Evolutionary conservation across 2,113 vertebrate genomes (phyloP).

Genomic region (Datnioides undecimradiatus): DNA sequence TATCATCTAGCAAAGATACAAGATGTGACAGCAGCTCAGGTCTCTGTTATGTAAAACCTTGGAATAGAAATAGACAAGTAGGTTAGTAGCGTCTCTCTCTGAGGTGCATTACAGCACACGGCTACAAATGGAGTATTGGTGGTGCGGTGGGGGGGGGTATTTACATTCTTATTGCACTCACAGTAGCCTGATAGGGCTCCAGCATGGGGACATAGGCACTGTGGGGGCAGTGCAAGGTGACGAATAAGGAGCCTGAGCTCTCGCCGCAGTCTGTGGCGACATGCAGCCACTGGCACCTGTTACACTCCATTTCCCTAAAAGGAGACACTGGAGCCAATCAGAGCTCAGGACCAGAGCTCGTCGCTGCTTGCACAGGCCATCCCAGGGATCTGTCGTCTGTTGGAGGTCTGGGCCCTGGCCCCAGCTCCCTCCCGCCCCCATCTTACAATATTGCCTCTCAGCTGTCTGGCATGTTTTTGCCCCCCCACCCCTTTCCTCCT

Average conservation of each 20-base stretch:
- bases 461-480: slow-evolving; percentile 78
- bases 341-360: slow-evolving; percentile 52
- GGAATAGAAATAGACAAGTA: slow-evolving; percentile 47
- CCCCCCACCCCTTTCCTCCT: slow-evolving; percentile 20
- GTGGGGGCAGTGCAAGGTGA: slow-evolving; percentile 54
- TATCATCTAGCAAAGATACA: not conserved
- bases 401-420: slow-evolving; percentile 63
- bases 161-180: slow-evolving; percentile 61
- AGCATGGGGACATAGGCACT: slow-evolving; percentile 23
- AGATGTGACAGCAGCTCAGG: not conserved
- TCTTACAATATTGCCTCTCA: slow-evolving; percentile 69
- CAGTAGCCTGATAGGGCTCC: slow-evolving; percentile 63
- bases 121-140: slow-evolving; percentile 65
- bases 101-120: slow-evolving; percentile 37
- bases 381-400: slow-evolving; percentile 66
- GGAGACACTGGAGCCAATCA: slow-evolving; percentile 86
- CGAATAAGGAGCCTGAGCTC: slow-evolving; percentile 78
- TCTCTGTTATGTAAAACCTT: slow-evolving; percentile 42
- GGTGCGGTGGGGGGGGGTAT: slow-evolving; percentile 41
- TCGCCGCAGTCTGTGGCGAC: slow-evolving; percentile 37
- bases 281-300: slow-evolving; percentile 76
- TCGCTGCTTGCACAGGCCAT: slow-evolving; percentile 53
- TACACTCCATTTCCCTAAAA: slow-evolving; percentile 85
- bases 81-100: slow-evolving; percentile 44
- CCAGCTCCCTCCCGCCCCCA: slow-evolving; percentile 1